Evolutionary conservation across 2,888 invertebrate genomes (phyloP), one percentile per base, ranked within the genome.

Genomic region (Mythimna pallens): DNA sequence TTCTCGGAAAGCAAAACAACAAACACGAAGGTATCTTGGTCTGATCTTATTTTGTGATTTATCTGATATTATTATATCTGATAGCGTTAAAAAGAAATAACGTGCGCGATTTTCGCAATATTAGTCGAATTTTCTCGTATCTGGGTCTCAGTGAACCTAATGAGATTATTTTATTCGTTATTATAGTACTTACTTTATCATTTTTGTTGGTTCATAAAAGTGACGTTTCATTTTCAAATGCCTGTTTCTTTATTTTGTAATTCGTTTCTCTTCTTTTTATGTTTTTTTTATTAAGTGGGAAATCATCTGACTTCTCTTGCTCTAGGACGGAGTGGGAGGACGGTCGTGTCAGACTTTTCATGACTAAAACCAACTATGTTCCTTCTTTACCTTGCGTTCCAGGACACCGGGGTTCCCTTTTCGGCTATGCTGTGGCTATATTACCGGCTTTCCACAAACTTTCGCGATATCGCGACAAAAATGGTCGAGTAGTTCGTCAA

Each of bases 81-180:
- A 70, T 65, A n/a, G 12, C 50, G 50, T 9, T 70, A 43, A 69
- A 73, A 64, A 64, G 14, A 64, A 58, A 63, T 36, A 62, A 4
- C 22, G 34, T 22, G n/a, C 9, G 43, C 17, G 50, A 47, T 65
- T 76, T 62, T 58, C 12, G 8, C 36, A 7, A 66, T 52, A 58
- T 70, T 64, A 76, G 22, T 10, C 6, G 43, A 68, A 58, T 58
- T 68, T 58, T 69, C 68, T 68, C 43, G 43, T 68, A 30, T 50
- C 12, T 34, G 34, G 6, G 14, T 43, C 22, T 22, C 40, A 50
- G 12, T 40, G 20, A 34, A n/a, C 7, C 54, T 40, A 30, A 55
- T 22, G 36, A n/a, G 22, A 34, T 57, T 70, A 65, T 65, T 57
- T 50, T 77, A 7, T 57, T 25, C 9, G 50, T n/a, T 57, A n/a